Conservation (phyloP, 2,888 invertebrate species). For the Ochropacha duplaris region DNA sequence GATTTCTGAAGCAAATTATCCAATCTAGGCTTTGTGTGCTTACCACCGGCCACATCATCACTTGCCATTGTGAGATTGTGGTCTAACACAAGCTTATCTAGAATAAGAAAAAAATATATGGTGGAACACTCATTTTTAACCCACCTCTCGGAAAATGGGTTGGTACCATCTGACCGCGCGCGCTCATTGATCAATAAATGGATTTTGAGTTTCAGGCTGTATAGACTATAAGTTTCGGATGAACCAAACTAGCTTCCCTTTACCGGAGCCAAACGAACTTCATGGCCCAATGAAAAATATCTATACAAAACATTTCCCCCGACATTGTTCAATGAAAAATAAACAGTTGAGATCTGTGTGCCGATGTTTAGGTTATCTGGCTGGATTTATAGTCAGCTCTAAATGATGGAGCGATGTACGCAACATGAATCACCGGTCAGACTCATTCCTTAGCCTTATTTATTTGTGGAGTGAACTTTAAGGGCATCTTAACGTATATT, state of each 20-base stretch:
- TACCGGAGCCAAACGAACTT: conserved; percentile 12
- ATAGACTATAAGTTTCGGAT: no score
- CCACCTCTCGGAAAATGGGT: no score
- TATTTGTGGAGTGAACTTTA: background rate
- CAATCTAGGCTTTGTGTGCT: no score
- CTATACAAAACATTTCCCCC: conserved; percentile 43
- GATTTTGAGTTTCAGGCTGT: no score
- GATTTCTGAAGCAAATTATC: background rate
- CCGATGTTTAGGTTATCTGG: background rate
- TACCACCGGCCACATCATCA: no score
- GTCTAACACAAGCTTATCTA: no score
- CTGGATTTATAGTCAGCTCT: background rate
- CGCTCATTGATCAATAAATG: no score
- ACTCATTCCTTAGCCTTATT: background rate
- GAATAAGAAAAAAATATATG: no score
- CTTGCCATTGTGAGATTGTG: no score
- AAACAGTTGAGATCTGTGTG: conserved; percentile 34
- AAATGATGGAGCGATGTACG: background rate
- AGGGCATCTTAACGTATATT: no score
- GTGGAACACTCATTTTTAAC: no score
- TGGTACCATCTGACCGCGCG: no score
- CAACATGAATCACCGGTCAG: conserved; percentile 14
- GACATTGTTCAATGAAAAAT: conserved; percentile 51
- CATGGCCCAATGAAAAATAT: conserved; percentile 25
- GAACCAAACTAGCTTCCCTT: background rate